These are phyloP conservation scores for Alexandromys oeconomus DNA, from an alignment of 2,797 vertebrate species.

Conservation along the genomic window DNA sequence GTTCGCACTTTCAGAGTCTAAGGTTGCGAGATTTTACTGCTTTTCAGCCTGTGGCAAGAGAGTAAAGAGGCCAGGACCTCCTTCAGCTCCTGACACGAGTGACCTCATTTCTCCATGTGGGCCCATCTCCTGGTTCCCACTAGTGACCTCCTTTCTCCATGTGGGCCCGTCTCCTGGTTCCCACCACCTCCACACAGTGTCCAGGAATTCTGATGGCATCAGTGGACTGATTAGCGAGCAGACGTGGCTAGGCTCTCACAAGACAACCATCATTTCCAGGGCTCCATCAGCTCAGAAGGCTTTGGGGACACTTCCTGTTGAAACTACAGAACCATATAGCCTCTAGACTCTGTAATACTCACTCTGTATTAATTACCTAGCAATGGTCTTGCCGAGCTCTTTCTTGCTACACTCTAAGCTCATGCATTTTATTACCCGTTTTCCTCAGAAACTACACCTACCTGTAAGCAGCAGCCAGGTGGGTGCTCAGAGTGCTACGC, in stretches of 20 bases:
- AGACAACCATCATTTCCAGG: too few species aligned
- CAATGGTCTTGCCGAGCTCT: neutral
- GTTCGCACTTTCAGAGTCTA: neutral
- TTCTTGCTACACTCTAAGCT: neutral
- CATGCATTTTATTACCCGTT: neutral
- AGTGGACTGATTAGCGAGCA: neutral
- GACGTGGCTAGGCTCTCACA: neutral
- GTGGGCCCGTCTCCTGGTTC: neutral
- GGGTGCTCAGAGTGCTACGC: neutral
- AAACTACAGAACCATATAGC: neutral
- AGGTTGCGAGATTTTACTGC: neutral
- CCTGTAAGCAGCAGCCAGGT: neutral
- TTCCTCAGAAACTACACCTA: neutral
- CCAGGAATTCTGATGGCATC: neutral
- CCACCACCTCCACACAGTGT: neutral
- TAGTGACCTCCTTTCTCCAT: neutral
- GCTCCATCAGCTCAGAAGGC: neutral
- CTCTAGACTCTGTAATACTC: neutral
- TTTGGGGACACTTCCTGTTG: neutral
- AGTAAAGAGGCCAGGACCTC: neutral
- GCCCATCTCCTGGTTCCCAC: too few species aligned
- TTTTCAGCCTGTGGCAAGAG: neutral
- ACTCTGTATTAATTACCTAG: neutral
- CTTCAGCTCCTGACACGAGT: neutral
- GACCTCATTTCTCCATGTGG: neutral